Evolutionary conservation across 2,797 vertebrate genomes (phyloP).

Genomic region (Tauraco hartlaubi): DNA sequence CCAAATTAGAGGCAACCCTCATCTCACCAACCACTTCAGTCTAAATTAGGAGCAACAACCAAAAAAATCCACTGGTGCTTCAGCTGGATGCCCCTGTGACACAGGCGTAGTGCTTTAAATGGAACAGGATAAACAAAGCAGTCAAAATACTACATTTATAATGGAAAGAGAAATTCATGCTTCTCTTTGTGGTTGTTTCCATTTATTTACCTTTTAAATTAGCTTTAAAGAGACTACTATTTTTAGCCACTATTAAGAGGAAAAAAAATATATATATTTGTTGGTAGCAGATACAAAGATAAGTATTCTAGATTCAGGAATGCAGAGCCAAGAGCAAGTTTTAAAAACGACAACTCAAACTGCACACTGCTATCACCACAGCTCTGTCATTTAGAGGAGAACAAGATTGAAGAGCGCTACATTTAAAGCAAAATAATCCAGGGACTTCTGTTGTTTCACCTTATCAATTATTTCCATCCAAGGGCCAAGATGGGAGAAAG

Average conservation of each 20-base stretch:
- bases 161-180: neutral
- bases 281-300: neutral
- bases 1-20: neutral
- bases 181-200: neutral
- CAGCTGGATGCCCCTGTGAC: neutral
- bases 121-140: neutral
- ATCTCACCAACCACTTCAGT: neutral
- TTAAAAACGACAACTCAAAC: neutral
- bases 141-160: neutral
- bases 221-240: neutral
- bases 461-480: neutral
- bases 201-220: neutral
- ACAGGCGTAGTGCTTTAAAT: neutral
- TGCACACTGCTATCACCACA: neutral
- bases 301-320: neutral
- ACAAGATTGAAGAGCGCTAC: neutral
- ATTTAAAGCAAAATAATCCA: neutral
- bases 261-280: neutral
- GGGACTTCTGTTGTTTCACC: neutral
- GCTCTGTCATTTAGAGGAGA: neutral
- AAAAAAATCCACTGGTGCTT: neutral
- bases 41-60: slow-evolving; percentile 12
- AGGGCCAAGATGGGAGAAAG: neutral
- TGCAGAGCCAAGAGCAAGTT: neutral
- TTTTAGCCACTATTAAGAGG: neutral